Conservation (phyloP, 2,797 vertebrate species). For the Gambelia wislizenii region DNA sequence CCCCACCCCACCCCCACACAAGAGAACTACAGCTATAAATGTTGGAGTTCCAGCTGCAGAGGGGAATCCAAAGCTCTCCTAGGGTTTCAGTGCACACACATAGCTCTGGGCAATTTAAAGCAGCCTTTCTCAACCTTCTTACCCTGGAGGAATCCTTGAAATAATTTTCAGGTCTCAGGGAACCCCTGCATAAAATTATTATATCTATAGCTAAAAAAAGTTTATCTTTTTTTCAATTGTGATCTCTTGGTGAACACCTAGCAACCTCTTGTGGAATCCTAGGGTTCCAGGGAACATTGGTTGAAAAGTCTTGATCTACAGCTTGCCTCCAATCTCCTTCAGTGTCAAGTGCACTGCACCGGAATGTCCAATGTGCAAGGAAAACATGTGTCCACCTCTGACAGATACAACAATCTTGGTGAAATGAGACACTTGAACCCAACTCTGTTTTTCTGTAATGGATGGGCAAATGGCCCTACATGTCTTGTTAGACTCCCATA, state of each 20-base stretch:
- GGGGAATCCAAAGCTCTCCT: neutral
- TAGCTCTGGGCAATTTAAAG: neutral
- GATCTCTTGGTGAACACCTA: too few species aligned
- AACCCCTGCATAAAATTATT: too few species aligned
- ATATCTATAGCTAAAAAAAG: too few species aligned
- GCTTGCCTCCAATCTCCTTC: neutral
- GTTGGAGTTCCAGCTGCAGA: neutral
- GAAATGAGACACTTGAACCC: neutral
- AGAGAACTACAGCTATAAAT: neutral
- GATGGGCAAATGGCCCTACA: neutral
- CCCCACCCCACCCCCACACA: too few species aligned
- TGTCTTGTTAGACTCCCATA: neutral
- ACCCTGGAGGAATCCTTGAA: too few species aligned
- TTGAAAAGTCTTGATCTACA: too few species aligned
- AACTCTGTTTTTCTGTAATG: constrained; percentile 16
- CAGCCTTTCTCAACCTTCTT: neutral
- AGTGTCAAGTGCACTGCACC: too few species aligned
- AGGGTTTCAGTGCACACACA: neutral
- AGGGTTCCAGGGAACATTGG: too few species aligned
- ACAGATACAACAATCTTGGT: neutral
- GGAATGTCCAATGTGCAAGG: neutral
- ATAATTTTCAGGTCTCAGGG: too few species aligned
- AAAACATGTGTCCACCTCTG: neutral
- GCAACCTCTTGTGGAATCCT: too few species aligned
- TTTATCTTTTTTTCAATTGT: too few species aligned